Evolutionary conservation across 2,797 vertebrate genomes (phyloP).

Genomic region (Sitta carolinensis): DNA sequence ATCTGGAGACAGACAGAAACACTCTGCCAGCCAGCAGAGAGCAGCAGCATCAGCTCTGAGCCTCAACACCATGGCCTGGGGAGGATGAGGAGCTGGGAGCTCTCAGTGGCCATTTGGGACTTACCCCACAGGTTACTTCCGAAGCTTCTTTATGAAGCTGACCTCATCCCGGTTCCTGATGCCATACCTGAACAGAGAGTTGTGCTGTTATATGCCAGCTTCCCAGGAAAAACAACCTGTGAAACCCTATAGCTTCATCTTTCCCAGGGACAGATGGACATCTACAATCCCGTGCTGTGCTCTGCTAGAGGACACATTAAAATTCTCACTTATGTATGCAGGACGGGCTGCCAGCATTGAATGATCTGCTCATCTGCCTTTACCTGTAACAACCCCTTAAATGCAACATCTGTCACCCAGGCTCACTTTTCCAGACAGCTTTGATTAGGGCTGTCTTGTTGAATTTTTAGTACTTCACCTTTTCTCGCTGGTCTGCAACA

Average conservation of each 20-base stretch:
- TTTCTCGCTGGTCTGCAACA: neutral
- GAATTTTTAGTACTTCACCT: neutral
- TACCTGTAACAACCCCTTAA: neutral
- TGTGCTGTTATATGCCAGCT: neutral
- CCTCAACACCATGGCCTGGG: rapidly evolving
- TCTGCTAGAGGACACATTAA: neutral
- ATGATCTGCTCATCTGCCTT: neutral
- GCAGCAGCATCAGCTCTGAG: neutral
- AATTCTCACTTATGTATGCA: rapidly evolving
- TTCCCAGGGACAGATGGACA: neutral
- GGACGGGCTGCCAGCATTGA: neutral
- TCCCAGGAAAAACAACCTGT: neutral
- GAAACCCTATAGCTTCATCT: neutral
- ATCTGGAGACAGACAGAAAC: neutral
- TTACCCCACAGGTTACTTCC: conserved; percentile 39
- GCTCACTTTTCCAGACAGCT: neutral
- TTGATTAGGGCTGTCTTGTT: neutral
- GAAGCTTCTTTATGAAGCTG: conserved; percentile 90
- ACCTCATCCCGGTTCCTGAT: conserved; percentile 96
- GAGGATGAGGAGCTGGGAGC: neutral
- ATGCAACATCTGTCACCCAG: neutral
- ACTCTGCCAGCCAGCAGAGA: neutral
- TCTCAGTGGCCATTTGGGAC: neutral
- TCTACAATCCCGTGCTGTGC: rapidly evolving
- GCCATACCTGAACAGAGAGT: conserved; percentile 81